Base-by-base conservation (phyloP, 2,113 vertebrate genomes). In the Morone saxatilis region DNA sequence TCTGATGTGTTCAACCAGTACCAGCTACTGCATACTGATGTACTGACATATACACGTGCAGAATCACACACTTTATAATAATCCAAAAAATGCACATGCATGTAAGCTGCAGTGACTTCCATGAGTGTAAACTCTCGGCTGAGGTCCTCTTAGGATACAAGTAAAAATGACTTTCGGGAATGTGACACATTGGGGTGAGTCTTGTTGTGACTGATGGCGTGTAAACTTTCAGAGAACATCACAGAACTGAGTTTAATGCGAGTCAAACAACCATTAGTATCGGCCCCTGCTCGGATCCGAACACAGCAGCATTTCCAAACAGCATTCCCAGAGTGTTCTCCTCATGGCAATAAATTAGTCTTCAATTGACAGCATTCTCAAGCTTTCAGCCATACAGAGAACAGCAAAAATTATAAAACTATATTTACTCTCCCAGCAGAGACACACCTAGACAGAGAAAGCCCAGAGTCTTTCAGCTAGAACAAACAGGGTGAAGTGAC, bases 401-500 rank as follows among this genome's bases (percentile, higher is more conserved):
- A 70, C 20, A 20, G 62, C 10, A 66, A 20, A 43, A 48, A 31
- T 31, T 71, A 10, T 43, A 48, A 60, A 82, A 54, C 56, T 7
- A 38, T 62, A 51, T 75, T 45, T 19, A 78, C 43, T 73, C 40
- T 83, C 65, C 68, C 69, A 79, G 66, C 60, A 51, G 79, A 73
- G 76, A 88, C 20, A 50, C 16, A 70, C 53, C 22, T 43, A 70
- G 20, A 71, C 19, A 80, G 71, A 67, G 48, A 72, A 75, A 67
- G 76, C 65, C 57, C 17, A 0, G 45, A 69, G 80, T 75, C 20
- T 57, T 76, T 63, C 68, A 73, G 60, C 50, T 51, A 70, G 36
- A 91, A 80, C 76, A 90, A 88, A 88, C 81, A 69, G 73, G 75
- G 71, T 80, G 63, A 73, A 57, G 38, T 61, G 63, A 85, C 48